Evolutionary conservation across 2,113 vertebrate species (phyloP).

Genomic region (Anguilla japonica): DNA sequence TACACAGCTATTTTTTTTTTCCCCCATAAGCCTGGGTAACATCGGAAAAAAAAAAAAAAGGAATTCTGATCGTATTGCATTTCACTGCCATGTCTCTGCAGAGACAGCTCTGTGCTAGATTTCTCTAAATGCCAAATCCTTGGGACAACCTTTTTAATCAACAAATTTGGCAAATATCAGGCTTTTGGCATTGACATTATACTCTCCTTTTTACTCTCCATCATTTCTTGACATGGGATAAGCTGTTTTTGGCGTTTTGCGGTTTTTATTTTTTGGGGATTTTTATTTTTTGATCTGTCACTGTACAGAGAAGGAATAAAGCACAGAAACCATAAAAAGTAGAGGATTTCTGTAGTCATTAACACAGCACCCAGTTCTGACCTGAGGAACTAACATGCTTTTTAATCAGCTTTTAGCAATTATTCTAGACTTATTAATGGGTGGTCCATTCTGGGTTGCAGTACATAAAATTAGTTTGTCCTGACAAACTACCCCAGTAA

Average conservation of each 20-base stretch:
- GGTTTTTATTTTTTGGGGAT: not conserved
- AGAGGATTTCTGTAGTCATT: too few species aligned
- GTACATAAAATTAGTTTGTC: too few species aligned
- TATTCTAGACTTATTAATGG: too few species aligned
- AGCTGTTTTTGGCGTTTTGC: not conserved
- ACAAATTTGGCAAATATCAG: not conserved
- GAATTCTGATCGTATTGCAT: not conserved
- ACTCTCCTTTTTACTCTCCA: not conserved
- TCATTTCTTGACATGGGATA: not conserved
- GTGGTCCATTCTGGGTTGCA: too few species aligned
- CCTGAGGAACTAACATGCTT: too few species aligned
- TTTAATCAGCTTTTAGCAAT: too few species aligned
- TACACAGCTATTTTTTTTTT: constrained; percentile 26
- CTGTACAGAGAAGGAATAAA: not conserved
- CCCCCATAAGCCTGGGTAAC: not conserved
- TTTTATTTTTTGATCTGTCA: not conserved
- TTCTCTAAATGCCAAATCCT: not conserved
- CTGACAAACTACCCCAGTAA: too few species aligned
- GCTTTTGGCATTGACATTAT: not conserved
- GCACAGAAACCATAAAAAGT: too few species aligned
- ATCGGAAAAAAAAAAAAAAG: not conserved
- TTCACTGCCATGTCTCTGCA: not conserved
- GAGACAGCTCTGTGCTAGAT: not conserved
- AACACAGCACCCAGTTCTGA: too few species aligned
- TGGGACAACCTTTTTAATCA: not conserved